These are phyloP conservation scores for Sialia sialis DNA, from an alignment of 2,113 vertebrate genomes.

Conservation along the genomic window DNA sequence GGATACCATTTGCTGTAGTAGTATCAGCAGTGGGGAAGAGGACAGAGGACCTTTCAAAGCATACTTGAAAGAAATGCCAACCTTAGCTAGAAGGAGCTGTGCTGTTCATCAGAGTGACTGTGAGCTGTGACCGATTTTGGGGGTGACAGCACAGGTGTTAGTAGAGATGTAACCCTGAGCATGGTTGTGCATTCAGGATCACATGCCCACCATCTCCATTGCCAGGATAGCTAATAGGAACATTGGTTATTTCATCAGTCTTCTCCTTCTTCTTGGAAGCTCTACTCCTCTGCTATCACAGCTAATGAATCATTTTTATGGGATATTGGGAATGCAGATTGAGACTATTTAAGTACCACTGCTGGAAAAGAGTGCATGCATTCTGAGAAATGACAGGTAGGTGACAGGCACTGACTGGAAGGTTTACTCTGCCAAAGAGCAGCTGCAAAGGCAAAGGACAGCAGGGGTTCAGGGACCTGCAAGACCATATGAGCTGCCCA, in stretches of 20 bases:
- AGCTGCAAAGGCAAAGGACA: not conserved
- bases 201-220: not conserved
- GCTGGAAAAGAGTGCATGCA: fast-evolving
- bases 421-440: not conserved
- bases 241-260: not conserved
- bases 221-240: not conserved
- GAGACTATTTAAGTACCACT: not conserved
- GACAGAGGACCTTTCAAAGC: not conserved
- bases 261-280: not conserved
- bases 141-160: not conserved
- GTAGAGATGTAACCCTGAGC: fast-evolving
- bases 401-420: not conserved
- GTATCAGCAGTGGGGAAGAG: not conserved
- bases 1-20: not conserved
- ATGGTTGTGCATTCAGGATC: not conserved
- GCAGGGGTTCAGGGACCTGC: not conserved
- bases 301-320: not conserved
- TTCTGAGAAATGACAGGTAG: not conserved
- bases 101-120: not conserved
- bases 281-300: not conserved
- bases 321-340: not conserved
- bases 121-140: not conserved
- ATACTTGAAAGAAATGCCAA: not conserved
- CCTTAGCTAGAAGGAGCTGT: not conserved
- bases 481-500: not conserved